A percentile compares a stretch with the other conserved stretches of the same genome.
Conservation (phyloP, 2,888 invertebrate species). For the Tipula vernalis region DNA sequence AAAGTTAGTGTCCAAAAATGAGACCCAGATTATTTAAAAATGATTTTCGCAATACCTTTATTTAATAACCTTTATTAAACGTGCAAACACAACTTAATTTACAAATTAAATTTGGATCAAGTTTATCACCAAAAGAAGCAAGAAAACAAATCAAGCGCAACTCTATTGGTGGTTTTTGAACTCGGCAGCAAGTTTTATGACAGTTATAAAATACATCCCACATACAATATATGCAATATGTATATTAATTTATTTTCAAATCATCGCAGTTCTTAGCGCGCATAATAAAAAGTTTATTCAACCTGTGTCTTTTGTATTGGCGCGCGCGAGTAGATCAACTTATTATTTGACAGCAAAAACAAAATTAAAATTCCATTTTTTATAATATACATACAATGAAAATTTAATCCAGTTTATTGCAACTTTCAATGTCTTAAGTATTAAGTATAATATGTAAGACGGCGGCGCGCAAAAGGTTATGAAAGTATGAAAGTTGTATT, state of each 20-base stretch:
- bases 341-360: not conserved
- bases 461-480: not conserved
- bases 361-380: not conserved
- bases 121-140: not conserved
- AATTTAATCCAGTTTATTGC: not conserved
- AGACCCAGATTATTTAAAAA: too few relatives aligned
- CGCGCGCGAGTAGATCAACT: not conserved
- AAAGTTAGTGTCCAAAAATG: too few relatives aligned
- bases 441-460: not conserved
- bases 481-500: not conserved
- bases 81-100: not conserved
- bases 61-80: not conserved
- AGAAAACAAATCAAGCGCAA: not conserved
- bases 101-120: not conserved
- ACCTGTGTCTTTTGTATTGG: not conserved
- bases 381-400: not conserved
- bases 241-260: not conserved
- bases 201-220: not conserved
- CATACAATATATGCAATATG: not conserved
- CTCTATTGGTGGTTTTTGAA: not conserved
- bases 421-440: not conserved
- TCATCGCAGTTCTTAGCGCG: not conserved
- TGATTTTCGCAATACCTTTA: not conserved
- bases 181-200: not conserved
- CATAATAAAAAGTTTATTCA: not conserved